phyloP scores from a whole-genome alignment of 2,113 vertebrate species.

The Tupaia tana region DNA sequence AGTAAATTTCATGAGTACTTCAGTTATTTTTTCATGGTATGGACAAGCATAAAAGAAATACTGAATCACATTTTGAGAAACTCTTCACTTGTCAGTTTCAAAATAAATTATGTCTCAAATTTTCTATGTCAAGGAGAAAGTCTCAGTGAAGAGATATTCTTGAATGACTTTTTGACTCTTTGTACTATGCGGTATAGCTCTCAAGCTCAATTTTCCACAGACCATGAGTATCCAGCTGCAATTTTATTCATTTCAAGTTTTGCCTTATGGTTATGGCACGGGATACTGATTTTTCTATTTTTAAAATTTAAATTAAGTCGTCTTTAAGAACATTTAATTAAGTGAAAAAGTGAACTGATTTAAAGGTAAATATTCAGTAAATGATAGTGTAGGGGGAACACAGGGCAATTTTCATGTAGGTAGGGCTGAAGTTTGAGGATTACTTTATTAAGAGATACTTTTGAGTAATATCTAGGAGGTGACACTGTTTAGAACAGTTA shows the following conservation, averaged over 20 bases:
- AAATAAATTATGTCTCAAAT: slow-evolving; percentile 1
- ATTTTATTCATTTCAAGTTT: not conserved
- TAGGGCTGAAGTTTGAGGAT: not conserved
- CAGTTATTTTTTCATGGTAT: not conserved
- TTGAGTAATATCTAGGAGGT: not conserved
- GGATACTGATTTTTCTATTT: not conserved
- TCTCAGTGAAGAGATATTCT: not conserved
- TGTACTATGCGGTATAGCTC: no score
- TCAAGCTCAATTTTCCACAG: not conserved
- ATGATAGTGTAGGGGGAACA: not conserved
- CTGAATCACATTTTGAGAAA: not conserved
- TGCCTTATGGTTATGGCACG: not conserved
- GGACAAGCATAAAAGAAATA: not conserved
- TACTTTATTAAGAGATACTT: not conserved
- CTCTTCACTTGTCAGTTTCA: not conserved
- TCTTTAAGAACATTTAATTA: not conserved
- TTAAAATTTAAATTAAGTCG: not conserved
- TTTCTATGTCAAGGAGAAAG: not conserved
- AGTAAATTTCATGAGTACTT: not conserved
- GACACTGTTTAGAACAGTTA: not conserved
- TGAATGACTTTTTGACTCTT: not conserved
- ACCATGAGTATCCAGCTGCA: not conserved
- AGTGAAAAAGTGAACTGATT: not conserved
- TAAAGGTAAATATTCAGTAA: slow-evolving; percentile 15
- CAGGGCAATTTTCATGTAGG: not conserved